Evolutionary conservation across 2,888 invertebrate genomes (phyloP), one percentile per base, ranked within the genome.

Genomic region (Heliconius ethilla): DNA sequence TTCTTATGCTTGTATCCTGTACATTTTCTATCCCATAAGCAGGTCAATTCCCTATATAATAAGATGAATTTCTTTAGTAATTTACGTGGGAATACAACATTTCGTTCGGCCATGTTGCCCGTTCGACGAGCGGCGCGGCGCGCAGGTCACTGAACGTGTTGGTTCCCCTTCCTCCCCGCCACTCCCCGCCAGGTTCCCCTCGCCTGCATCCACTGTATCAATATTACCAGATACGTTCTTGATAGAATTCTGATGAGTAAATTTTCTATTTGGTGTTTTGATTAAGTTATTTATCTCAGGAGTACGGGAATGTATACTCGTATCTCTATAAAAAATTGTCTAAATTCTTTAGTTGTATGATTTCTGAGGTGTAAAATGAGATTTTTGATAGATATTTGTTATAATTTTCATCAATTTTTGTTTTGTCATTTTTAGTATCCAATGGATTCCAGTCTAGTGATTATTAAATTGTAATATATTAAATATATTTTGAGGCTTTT

Each of bases 81-180:
- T 86, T 88, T 90, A 75, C 90, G 90, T 76, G 93, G 89, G 83
- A 93, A 92, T 2, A 89, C 85, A 1, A 92, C 87, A 78, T 85
- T 89, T 63, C 83, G 79, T 78, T 88, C 87, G 66, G 87, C 85
- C 89, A 89, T 89, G 78, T 85, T 76, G 78, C 55, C 51, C 70
- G 89, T 88, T 86, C 85, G 89, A 10, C 89, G 85, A 89, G 89
- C 90, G 84, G 90, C 87, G 90, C 89, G 92, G 82, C 90, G 91
- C 89, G 89, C 92, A 87, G 86, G 87, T 89, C 87, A 91, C 91
- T 91, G 88, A 80, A 81, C 83, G 81, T 80, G 80, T 79, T 79
- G 77, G 81, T 15, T 66, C 81, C 75, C 80, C 77, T 76, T 80
- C 76, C 78, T 72, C 80, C 25, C 80, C 79, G 76, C 70, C 67